A percentile compares a stretch with the other conserved stretches of the same genome.
Conservation (phyloP, 2,113 vertebrate species). For the Callionymus lyra region DNA sequence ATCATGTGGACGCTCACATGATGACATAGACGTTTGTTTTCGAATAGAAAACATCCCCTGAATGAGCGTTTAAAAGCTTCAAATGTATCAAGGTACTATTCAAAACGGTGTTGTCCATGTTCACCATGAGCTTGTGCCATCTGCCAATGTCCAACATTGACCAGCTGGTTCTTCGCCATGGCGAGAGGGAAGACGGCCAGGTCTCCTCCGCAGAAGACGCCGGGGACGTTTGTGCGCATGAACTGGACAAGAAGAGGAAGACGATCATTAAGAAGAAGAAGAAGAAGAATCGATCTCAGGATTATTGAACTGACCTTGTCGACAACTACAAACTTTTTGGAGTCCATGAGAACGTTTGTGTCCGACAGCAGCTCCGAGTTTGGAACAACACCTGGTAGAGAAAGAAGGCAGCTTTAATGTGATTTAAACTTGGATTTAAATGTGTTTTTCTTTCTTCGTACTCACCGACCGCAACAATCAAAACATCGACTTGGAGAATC, state of each 20-base stretch:
- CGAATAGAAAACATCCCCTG: too few species aligned
- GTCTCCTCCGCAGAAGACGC: constrained; percentile 73
- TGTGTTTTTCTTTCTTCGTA: neutral
- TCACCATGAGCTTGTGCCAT: constrained; percentile 76
- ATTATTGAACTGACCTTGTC: constrained; percentile 60
- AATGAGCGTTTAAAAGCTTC: too few species aligned
- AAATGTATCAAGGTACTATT: too few species aligned
- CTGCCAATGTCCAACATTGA: constrained; percentile 75
- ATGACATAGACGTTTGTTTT: too few species aligned
- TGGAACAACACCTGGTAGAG: constrained; percentile 62
- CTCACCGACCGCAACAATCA: constrained; percentile 75
- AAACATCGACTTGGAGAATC: constrained; percentile 65
- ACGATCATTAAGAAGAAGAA: neutral
- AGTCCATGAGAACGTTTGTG: constrained; percentile 57
- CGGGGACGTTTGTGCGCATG: constrained; percentile 70
- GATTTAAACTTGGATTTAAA: neutral
- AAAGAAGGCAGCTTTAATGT: too few species aligned
- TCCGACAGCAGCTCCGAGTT: constrained; percentile 63
- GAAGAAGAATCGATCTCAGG: neutral
- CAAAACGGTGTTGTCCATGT: too few species aligned
- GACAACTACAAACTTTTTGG: constrained; percentile 62
- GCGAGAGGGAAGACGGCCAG: constrained; percentile 69
- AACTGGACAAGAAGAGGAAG: constrained; percentile 41
- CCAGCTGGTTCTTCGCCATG: constrained; percentile 45
- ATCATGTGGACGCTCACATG: too few species aligned